A percentile compares a stretch with the other conserved stretches of the same genome.
phyloP scores from a whole-genome alignment of 2,797 vertebrate species.

The Acanthornis magna region DNA sequence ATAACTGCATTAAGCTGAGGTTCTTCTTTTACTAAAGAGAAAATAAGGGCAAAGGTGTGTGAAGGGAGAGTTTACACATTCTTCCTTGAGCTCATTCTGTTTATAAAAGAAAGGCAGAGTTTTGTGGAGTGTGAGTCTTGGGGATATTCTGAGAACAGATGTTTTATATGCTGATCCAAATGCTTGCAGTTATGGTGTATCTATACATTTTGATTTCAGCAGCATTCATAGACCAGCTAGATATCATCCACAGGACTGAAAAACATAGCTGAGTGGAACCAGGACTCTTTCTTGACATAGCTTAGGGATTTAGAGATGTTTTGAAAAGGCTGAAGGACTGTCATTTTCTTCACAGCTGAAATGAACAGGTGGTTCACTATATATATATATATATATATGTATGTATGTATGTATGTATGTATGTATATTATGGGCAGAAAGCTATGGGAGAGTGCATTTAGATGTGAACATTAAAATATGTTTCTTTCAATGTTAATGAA shows the following conservation, averaged over 20 bases:
- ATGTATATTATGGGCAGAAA: not conserved
- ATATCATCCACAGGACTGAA: not conserved
- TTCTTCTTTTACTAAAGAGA: not conserved
- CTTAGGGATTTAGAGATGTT: constrained; percentile 19
- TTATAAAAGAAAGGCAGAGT: constrained; percentile 22
- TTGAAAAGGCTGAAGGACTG: not conserved
- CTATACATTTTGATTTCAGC: not conserved
- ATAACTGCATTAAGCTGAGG: constrained; percentile 12
- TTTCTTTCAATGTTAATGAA: not conserved
- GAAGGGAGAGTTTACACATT: constrained; percentile 47
- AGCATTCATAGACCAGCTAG: not conserved
- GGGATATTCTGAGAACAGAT: constrained; percentile 1
- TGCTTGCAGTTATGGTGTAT: not conserved
- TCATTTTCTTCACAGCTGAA: not conserved
- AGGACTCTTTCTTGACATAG: not conserved
- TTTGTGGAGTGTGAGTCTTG: not conserved
- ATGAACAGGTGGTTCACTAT: not conserved
- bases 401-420: too few relatives aligned
- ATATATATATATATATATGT: too few relatives aligned
- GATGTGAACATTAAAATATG: not conserved
- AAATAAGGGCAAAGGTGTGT: constrained; percentile 28
- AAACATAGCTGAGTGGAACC: not conserved
- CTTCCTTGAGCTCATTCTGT: constrained; percentile 13
- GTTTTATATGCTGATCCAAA: not conserved
- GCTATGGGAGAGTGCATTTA: not conserved